Evolutionary conservation across 2,888 invertebrate genomes (phyloP), one percentile per base, ranked within the genome.

Genomic region (Eurytoma californica): DNA sequence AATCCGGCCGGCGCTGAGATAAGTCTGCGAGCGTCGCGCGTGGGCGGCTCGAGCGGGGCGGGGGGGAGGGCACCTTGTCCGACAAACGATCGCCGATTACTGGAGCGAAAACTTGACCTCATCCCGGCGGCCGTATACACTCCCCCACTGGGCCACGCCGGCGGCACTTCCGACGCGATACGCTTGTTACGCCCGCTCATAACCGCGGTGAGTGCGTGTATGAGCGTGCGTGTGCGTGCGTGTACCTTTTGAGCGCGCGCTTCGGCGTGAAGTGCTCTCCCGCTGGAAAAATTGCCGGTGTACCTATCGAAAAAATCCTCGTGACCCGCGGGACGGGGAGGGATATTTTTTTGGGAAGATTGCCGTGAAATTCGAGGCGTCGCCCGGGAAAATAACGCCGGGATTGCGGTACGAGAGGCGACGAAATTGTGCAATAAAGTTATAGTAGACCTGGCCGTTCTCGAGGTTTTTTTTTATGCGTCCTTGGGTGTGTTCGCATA

Each of bases 101-200:
- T 87, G 85, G 86, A 87, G 87, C 87, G 87, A 85, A 83, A 86
- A 86, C 78, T 80, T 84, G 82, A 84, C 84, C 86, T 82, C 82
- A 82, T 84, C 79, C 79, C 78, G 55, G 2, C 49, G 30, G 49
- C 49, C 49, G 30, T 24, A 30, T 28, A 28, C 30, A n/a, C 60
- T 60, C 57, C 18, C 57, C 18, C 57, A 9, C 18, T 18, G 18
- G 3, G 9, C 18, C 57, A 9, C n/a, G n/a, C n/a, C 20, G 14
- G 61, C 14, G 30, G 39, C 5, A 39, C 61, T 14, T 14, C 12
- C 28, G 24, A 60, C 9, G 16, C 30, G 30, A 61, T 30, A 30
- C 39, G 39, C 47, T 39, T 18, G 39, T 39, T 63, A 39, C 16
- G 63, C 39, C 0, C 18, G 30, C 2, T 18, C 12, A 18, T 18